Base-by-base conservation (phyloP, 2,113 vertebrate species). In the Podarcis cretensis region DNA sequence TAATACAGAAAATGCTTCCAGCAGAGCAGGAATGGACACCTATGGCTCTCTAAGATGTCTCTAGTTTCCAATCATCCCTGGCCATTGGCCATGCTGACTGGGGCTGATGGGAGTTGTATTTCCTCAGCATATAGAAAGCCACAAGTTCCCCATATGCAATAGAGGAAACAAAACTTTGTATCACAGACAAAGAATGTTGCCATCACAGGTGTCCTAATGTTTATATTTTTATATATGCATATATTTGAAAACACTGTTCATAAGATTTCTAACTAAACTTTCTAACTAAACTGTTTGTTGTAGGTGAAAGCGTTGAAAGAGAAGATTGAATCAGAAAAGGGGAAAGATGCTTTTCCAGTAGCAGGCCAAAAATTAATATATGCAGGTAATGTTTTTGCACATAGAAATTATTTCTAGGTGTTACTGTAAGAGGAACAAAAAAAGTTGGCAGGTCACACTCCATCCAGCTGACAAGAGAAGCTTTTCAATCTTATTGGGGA, bases 301-400 rank as follows among this genome's bases (percentile, higher is more conserved):
- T 94, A 99, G 99, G 99, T 99, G 89, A 99, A 98, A 93, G 97
- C 98, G 16, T 95, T 99, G 93, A 99, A 99, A 95, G 98, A 99
- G 96, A 99, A 97, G 95, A 99, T 99, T 94, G 98, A 99, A 95
- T 97, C 97, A 91, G 98, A 99, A 96, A 98, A 98, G 79, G 99
- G 99, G 54, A 98, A 98, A 91, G 98, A 99, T 93, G 95, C 96
- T 87, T 99, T 99, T 96, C 98, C 98, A 89, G 98, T 99, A 87
- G 97, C 96, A 83, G 98, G 98, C 87, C 98, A 98, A 95, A 99
- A 99, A 93, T 95, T 99, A 96, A 99, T 99, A 95, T 99, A 99
- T 96, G 98, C 98, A 97, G 99, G 99, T 99, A 98, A 96, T 80
- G 35, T 68, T 5, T 73, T 91, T 81, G 86, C 79, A 40, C 89